These are phyloP conservation scores for Monarcha castaneiventris DNA, from an alignment of 2,113 vertebrate species.

Conservation along the genomic window DNA sequence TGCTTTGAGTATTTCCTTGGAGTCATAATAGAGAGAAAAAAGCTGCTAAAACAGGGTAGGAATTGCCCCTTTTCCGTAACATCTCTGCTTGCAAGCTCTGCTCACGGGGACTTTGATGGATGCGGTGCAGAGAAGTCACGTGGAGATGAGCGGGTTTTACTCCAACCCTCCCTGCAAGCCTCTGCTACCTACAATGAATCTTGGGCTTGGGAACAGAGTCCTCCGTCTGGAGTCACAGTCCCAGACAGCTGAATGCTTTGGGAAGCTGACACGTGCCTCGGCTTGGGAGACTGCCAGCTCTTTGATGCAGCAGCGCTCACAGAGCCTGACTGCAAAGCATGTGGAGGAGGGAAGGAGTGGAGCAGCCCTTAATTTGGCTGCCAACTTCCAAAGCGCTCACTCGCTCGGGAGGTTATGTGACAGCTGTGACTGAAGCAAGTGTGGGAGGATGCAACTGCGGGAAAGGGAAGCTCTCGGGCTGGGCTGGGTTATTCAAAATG, in stretches of 20 bases:
- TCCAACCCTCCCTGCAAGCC: background rate
- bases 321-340: slow-evolving; percentile 52
- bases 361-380: slow-evolving; percentile 63
- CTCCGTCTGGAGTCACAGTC: slow-evolving; percentile 1
- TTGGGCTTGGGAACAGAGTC: slow-evolving; percentile 22
- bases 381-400: slow-evolving; percentile 45
- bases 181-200: slow-evolving; percentile 24
- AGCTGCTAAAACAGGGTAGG: background rate
- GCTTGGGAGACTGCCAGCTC: slow-evolving; percentile 15
- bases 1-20: background rate
- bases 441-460: slow-evolving; percentile 32
- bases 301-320: slow-evolving; percentile 40
- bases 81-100: background rate
- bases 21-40: background rate
- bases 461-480: slow-evolving; percentile 14
- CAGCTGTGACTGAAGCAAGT: slow-evolving; percentile 32
- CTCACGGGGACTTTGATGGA: background rate
- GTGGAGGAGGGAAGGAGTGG: slow-evolving; percentile 51
- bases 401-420: slow-evolving; percentile 32
- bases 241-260: slow-evolving; percentile 46
- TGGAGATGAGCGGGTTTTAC: background rate
- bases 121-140: background rate
- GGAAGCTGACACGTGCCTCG: slow-evolving; percentile 22
- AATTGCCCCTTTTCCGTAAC: background rate
- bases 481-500: slow-evolving; percentile 11